Conservation (phyloP, 2,797 vertebrate species). For the Falco peregrinus region DNA sequence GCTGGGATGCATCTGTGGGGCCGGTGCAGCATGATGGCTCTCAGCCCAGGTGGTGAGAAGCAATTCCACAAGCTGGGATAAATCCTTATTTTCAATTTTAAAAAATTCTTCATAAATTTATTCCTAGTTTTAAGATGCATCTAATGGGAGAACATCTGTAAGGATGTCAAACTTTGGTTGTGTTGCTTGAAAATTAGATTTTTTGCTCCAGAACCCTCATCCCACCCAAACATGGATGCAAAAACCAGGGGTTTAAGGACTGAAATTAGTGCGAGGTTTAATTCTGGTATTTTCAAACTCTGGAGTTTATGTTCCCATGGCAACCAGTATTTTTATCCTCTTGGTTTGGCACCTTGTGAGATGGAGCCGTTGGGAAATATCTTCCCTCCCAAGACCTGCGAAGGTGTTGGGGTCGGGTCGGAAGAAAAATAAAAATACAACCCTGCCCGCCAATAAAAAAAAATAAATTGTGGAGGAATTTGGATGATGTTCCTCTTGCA, state of each 20-base stretch:
- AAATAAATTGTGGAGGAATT: background rate
- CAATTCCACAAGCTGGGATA: fast-evolving
- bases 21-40: background rate
- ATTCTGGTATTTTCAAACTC: conserved; percentile 33
- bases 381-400: background rate
- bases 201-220: background rate
- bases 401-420: conserved; percentile 1
- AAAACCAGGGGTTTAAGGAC: background rate
- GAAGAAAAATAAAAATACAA: background rate
- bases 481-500: background rate
- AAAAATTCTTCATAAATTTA: background rate
- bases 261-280: background rate
- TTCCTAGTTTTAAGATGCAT: background rate
- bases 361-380: conserved; percentile 6
- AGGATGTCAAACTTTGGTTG: background rate
- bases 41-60: background rate
- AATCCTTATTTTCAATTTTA: background rate
- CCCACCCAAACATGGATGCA: background rate
- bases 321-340: conserved; percentile 61
- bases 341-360: background rate
- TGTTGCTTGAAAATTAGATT: background rate
- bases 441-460: background rate
- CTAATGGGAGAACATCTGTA: background rate
- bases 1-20: fast-evolving
- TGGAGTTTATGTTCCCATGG: conserved; percentile 47